These are phyloP conservation scores for Triplophysa rosa DNA, from an alignment of 2,113 vertebrate species.

Conservation along the genomic window DNA sequence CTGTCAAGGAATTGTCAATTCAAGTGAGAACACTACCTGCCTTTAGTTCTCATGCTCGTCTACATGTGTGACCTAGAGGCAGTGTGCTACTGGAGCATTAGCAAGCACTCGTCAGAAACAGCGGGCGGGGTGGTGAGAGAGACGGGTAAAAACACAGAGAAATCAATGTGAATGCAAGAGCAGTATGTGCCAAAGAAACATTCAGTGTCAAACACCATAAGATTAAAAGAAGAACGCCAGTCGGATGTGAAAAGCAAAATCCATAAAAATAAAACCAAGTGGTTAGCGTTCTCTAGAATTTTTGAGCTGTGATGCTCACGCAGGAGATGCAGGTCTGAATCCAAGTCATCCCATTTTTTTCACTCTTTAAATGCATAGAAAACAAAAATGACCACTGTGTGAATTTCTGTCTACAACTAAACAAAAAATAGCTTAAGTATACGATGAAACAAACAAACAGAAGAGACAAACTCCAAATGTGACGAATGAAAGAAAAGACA, in stretches of 20 bases:
- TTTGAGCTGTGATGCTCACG: no score
- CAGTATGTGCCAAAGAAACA: not conserved
- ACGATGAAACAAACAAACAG: not conserved
- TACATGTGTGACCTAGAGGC: constrained; percentile 56
- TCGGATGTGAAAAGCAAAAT: not conserved
- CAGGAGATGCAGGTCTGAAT: not conserved
- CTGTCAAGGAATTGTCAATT: constrained; percentile 59
- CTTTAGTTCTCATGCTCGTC: constrained; percentile 43
- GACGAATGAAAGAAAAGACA: not conserved
- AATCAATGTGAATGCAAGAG: constrained; percentile 22
- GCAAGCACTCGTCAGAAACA: constrained; percentile 53
- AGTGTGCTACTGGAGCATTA: constrained; percentile 59
- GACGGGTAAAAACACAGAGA: constrained; percentile 12
- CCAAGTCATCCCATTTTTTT: not conserved
- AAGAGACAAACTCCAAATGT: not conserved
- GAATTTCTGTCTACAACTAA: no score
- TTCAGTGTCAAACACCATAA: not conserved
- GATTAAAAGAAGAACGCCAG: not conserved
- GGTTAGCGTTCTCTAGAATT: no score
- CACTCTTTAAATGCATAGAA: no score
- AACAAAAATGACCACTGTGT: no score
- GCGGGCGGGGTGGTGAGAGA: not conserved
- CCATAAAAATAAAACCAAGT: not conserved
- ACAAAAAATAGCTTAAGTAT: no score
- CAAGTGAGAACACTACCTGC: constrained; percentile 55